These are phyloP conservation scores for Florisuga fusca DNA, from an alignment of 2,797 vertebrate species.

Conservation along the genomic window DNA sequence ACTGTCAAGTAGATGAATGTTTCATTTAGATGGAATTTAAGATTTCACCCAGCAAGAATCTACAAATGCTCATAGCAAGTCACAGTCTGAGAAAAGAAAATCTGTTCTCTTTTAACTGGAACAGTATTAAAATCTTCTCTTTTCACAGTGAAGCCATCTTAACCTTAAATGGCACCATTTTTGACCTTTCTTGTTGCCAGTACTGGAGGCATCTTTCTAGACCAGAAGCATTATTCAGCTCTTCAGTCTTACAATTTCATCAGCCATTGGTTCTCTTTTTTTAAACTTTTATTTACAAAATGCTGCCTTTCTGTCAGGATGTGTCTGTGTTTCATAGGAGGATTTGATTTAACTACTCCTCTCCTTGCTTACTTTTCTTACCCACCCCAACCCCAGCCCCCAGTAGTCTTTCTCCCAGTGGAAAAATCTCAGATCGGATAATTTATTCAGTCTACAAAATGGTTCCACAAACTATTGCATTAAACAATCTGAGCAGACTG, in stretches of 20 bases:
- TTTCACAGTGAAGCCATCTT: constrained; percentile 27
- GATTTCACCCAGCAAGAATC: constrained; percentile 74
- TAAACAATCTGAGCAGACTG: not conserved
- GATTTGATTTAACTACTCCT: not conserved
- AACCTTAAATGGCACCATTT: constrained; percentile 13
- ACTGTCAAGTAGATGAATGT: constrained; percentile 76
- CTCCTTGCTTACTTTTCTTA: not conserved
- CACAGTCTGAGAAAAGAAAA: constrained; percentile 60
- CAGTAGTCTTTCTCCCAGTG: not conserved
- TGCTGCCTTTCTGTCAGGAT: not conserved
- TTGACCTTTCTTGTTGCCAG: constrained; percentile 2
- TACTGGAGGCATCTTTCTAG: not conserved
- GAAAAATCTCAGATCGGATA: not conserved
- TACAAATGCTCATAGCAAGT: constrained; percentile 62
- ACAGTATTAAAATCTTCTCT: constrained; percentile 17
- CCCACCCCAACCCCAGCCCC: no score
- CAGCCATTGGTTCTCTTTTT: not conserved
- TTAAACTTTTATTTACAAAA: not conserved
- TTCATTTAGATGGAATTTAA: constrained; percentile 78
- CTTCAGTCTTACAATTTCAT: not conserved
- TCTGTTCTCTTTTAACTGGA: constrained; percentile 36
- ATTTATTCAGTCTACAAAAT: not conserved
- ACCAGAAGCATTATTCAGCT: not conserved
- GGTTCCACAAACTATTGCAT: not conserved
- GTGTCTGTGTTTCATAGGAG: not conserved